Conservation (phyloP, 2,797 vertebrate species). For the Peromyscus melanophrys region DNA sequence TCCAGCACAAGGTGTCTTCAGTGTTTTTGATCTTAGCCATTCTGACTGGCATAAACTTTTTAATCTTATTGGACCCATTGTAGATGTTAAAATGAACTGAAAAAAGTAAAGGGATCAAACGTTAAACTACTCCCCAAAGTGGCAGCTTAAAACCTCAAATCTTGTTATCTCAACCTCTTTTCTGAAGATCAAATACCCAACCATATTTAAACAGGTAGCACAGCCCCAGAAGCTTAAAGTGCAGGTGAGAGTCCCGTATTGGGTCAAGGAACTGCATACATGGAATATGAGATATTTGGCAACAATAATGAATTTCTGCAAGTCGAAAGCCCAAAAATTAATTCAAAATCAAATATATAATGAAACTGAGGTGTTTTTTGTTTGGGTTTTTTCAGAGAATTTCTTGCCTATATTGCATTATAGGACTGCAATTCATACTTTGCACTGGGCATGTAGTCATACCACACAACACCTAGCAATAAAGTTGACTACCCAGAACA, state of each 20-base stretch:
- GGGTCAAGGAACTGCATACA: neutral
- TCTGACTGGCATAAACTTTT: too few species aligned
- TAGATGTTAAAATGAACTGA: neutral
- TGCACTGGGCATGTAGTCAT: neutral
- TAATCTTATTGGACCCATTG: neutral
- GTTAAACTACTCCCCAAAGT: neutral
- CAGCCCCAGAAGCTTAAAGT: neutral
- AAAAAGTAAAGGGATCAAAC: neutral
- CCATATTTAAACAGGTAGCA: rapidly evolving
- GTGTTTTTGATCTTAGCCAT: too few species aligned
- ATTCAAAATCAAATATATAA: neutral
- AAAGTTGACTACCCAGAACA: neutral
- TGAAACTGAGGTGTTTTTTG: neutral
- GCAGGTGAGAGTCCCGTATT: rapidly evolving
- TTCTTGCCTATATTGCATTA: neutral
- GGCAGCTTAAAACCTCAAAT: neutral
- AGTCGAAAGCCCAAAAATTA: neutral
- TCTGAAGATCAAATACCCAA: neutral
- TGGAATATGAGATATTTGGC: neutral
- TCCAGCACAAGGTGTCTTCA: too few species aligned
- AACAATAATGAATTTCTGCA: neutral
- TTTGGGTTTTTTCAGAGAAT: neutral
- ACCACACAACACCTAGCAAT: neutral
- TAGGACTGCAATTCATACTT: too few species aligned
- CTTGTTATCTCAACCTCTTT: neutral